Evolutionary conservation across 1,140 invertebrate genomes (phyloP).

Genomic region (Plectus sambesii): DNA sequence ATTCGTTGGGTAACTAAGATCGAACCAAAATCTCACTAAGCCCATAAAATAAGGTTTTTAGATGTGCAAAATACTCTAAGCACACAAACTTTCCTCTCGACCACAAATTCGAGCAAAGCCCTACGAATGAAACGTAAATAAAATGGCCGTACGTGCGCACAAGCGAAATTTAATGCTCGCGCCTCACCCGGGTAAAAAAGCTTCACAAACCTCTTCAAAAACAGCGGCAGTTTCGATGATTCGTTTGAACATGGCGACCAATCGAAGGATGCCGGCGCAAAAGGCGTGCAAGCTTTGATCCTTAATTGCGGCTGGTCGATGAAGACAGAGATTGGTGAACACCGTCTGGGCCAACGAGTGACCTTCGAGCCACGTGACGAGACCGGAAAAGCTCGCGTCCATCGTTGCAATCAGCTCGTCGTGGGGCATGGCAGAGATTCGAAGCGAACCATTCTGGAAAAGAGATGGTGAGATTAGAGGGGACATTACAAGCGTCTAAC

Average conservation of each 20-base stretch:
- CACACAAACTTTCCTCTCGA: too few species aligned
- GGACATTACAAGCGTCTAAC: too few species aligned
- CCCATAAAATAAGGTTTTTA: too few species aligned
- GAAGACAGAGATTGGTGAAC: slow-evolving; percentile 88
- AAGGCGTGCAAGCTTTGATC: slow-evolving; percentile 74
- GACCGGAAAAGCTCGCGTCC: slow-evolving; percentile 77
- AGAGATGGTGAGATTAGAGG: not conserved
- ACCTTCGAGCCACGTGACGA: slow-evolving; percentile 83
- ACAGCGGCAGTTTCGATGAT: slow-evolving; percentile 57
- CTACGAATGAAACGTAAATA: too few species aligned
- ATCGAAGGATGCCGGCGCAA: slow-evolving; percentile 73
- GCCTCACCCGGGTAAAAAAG: too few species aligned
- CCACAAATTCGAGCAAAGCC: too few species aligned
- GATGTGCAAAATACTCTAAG: too few species aligned
- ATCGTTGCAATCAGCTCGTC: slow-evolving; percentile 63
- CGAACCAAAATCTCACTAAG: too few species aligned
- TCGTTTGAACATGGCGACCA: slow-evolving; percentile 77
- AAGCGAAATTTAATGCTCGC: too few species aligned
- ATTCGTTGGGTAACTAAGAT: too few species aligned
- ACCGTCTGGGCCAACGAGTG: slow-evolving; percentile 91
- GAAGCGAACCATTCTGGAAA: slow-evolving; percentile 1
- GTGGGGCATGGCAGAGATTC: slow-evolving; percentile 8
- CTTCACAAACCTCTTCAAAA: slow-evolving; percentile 6
- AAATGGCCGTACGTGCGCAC: too few species aligned
- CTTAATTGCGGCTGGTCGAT: slow-evolving; percentile 71